These are phyloP conservation scores for Diphyllodes magnificus DNA, from an alignment of 2,113 vertebrate genomes.

Conservation along the genomic window DNA sequence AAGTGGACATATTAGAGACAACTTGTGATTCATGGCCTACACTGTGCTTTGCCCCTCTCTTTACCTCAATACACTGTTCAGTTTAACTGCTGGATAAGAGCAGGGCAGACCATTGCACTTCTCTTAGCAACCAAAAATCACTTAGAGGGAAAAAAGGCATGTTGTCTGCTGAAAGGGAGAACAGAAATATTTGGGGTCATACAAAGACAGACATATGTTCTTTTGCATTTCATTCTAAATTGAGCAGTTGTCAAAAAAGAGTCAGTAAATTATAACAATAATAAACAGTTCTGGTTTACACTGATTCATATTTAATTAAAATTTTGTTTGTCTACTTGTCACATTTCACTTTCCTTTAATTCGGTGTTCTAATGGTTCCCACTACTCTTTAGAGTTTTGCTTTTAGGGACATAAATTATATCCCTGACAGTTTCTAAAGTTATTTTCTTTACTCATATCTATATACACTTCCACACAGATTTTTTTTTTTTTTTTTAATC, in stretches of 20 bases:
- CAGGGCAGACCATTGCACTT: conserved; percentile 59
- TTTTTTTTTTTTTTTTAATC: background rate
- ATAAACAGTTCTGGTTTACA: conserved; percentile 60
- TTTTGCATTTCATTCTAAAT: conserved; percentile 64
- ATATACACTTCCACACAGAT: background rate
- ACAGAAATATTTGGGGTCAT: conserved; percentile 63
- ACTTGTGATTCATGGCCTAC: conserved; percentile 81
- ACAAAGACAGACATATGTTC: conserved; percentile 75
- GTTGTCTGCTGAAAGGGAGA: conserved; percentile 61
- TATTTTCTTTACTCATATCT: background rate
- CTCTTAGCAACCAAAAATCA: conserved; percentile 77
- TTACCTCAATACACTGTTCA: conserved; percentile 75
- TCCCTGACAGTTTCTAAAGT: background rate
- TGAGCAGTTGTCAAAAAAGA: conserved; percentile 62
- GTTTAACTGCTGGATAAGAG: conserved; percentile 76
- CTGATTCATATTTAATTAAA: conserved; percentile 53
- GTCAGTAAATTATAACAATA: conserved; percentile 44
- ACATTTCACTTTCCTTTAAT: conserved; percentile 19
- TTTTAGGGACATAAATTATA: background rate
- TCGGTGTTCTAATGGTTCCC: background rate
- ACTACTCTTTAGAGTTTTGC: background rate
- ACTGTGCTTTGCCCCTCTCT: conserved; percentile 65
- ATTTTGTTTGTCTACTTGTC: conserved; percentile 28
- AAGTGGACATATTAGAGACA: conserved; percentile 71
- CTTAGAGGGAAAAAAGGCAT: conserved; percentile 55